Evolutionary conservation across 2,113 vertebrate species (phyloP), one percentile per base, ranked within the genome.

Genomic region (Rattus rattus): DNA sequence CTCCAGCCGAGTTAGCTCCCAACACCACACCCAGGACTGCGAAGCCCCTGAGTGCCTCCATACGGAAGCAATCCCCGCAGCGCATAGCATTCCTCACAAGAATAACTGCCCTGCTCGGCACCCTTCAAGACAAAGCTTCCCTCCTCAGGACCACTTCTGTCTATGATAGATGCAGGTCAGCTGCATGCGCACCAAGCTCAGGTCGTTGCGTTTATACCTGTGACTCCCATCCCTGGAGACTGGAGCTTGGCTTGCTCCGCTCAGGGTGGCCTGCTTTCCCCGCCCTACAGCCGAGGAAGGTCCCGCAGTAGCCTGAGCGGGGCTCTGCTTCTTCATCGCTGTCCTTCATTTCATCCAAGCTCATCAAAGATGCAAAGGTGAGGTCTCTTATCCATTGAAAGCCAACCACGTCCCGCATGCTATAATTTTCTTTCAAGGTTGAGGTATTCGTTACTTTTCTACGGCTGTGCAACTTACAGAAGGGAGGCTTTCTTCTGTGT

Each of bases 371-470:
- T 76, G 39, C 91, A 89, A 76, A 95, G 69, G 83, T 36, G 72
- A 89, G 16, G 26, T 33, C 33, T 95, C 88, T 39, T 96, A 49
- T 19, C n/a, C 13, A 43, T 85, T 94, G 94, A 95, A 70, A 65
- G 56, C 33, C 86, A 92, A 47, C 65, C 81, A 91, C 93, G 81
- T 76, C 70, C 88, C 92, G 54, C 77, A 17, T 63, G 43, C 79
- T 49, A 9, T 9, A 13, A 67, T 81, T 94, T 94, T 91, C 86
- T 94, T 90, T 92, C 86, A 86, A 65, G 52, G 3, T 11, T 12
- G 9, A 2, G n/a, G 8, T 56, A 47, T 77, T 77, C 5, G 2
- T 49, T 49, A 28, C 75, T 77, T 77, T 77, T 28, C 75, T 30
- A 49, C 20, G 75, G 13, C 12, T 28, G 7, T 49, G 26, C 28